These are phyloP conservation scores for Boloria euphrosyne DNA, from an alignment of 2,888 invertebrate species.

Conservation along the genomic window DNA sequence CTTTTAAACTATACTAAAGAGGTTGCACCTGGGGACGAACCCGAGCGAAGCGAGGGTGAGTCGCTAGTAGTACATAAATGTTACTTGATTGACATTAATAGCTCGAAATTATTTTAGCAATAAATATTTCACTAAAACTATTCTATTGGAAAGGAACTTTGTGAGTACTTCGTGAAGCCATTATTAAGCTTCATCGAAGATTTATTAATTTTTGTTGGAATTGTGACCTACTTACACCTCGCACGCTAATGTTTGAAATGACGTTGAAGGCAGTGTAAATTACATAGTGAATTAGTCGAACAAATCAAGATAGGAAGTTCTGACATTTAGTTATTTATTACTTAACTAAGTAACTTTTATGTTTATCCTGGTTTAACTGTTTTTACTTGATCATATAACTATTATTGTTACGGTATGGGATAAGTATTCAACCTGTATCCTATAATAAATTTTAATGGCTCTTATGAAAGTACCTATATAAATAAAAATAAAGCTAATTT, in stretches of 20 bases:
- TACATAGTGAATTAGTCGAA: slow-evolving; percentile 9
- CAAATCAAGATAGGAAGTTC: slow-evolving; percentile 14
- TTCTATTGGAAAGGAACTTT: slow-evolving; percentile 2
- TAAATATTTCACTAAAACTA: slow-evolving; percentile 1
- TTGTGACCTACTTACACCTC: slow-evolving; percentile 22
- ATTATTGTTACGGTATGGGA: no score
- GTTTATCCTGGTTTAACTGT: no score
- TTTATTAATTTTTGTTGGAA: slow-evolving; percentile 26
- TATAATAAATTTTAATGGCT: no score
- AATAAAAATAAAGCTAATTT: no score
- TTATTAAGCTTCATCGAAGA: slow-evolving; percentile 19
- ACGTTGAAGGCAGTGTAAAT: slow-evolving; percentile 6
- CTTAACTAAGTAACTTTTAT: background rate
- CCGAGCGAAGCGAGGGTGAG: no score
- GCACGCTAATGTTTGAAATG: slow-evolving; percentile 20
- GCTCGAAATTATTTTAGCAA: background rate
- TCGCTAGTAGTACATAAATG: no score
- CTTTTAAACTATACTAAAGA: no score
- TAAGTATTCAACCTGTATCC: no score
- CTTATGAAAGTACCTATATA: no score
- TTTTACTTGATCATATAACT: no score
- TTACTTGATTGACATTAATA: background rate
- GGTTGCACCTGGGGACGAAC: no score
- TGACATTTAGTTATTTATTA: background rate
- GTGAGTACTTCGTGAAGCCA: slow-evolving; percentile 4